These are phyloP conservation scores for Sitta europaea DNA, from an alignment of 2,113 vertebrate species.

Conservation along the genomic window DNA sequence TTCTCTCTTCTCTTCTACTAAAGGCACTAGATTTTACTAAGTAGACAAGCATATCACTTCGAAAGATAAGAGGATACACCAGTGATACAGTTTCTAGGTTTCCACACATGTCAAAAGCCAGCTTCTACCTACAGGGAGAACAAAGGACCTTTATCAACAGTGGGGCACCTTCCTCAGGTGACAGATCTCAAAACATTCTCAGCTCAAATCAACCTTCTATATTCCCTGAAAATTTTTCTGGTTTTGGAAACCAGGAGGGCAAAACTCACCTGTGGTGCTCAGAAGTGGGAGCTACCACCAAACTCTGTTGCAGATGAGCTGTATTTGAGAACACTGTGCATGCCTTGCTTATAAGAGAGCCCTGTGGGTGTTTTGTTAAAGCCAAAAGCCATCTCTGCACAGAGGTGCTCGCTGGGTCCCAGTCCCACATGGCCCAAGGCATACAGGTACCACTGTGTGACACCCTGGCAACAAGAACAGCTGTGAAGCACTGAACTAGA, in stretches of 20 bases:
- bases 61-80: not conserved
- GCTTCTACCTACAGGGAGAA: not conserved
- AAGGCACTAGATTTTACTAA: not conserved
- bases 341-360: not conserved
- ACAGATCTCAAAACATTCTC: not conserved
- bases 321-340: not conserved
- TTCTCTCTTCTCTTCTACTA: not conserved
- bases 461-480: not conserved
- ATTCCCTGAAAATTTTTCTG: rapidly evolving
- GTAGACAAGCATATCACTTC: not conserved
- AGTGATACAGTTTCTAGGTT: not conserved
- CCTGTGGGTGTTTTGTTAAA: not conserved
- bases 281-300: not conserved
- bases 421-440: rapidly evolving
- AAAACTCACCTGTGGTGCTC: not conserved
- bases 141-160: not conserved
- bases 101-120: not conserved
- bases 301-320: not conserved
- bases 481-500: rapidly evolving
- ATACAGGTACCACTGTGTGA: not conserved
- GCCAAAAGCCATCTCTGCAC: not conserved
- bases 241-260: not conserved
- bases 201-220: not conserved
- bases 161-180: not conserved
- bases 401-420: rapidly evolving